Evolutionary conservation across 2,888 invertebrate species (phyloP).

Genomic region (Margaritifera margaritifera): DNA sequence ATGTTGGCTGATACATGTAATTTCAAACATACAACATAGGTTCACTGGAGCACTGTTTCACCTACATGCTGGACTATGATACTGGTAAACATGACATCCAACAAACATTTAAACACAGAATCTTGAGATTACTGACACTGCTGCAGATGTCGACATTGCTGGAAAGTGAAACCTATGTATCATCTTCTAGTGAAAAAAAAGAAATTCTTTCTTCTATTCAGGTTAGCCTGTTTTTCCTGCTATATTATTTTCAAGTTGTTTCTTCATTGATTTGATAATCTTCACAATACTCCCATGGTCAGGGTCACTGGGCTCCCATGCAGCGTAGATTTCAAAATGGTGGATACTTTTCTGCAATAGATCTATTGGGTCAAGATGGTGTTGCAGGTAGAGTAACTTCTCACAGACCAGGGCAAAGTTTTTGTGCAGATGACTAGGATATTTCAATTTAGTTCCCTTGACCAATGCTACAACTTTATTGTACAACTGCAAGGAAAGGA

Average conservation of each 20-base stretch:
- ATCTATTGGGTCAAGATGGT: conserved; percentile 20
- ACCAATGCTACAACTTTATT: conserved; percentile 47
- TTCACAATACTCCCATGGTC: conserved; percentile 30
- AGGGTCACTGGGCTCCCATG: conserved; percentile 30
- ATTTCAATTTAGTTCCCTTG: conserved; percentile 25
- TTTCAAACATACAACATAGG: too few species aligned
- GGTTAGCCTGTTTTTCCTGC: too few species aligned
- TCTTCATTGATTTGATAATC: conserved; percentile 27
- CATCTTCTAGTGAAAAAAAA: too few species aligned
- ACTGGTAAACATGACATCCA: too few species aligned
- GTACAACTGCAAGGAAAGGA: conserved; percentile 56
- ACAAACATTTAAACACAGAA: too few species aligned
- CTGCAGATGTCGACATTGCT: too few species aligned
- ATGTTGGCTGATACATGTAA: too few species aligned
- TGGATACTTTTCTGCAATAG: conserved; percentile 37
- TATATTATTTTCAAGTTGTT: conserved; percentile 7
- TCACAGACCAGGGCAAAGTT: conserved; percentile 68
- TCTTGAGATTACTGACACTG: too few species aligned
- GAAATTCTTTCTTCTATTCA: too few species aligned
- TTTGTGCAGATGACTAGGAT: conserved; percentile 68
- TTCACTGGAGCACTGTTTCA: too few species aligned
- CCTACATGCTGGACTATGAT: too few species aligned
- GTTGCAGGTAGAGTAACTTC: conserved; percentile 37
- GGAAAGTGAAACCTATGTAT: too few species aligned
- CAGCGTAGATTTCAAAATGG: conserved; percentile 45